A percentile compares a stretch with the other conserved stretches of the same genome.
Conservation (phyloP, 1,140 invertebrate genomes). For the Popillia japonica region DNA sequence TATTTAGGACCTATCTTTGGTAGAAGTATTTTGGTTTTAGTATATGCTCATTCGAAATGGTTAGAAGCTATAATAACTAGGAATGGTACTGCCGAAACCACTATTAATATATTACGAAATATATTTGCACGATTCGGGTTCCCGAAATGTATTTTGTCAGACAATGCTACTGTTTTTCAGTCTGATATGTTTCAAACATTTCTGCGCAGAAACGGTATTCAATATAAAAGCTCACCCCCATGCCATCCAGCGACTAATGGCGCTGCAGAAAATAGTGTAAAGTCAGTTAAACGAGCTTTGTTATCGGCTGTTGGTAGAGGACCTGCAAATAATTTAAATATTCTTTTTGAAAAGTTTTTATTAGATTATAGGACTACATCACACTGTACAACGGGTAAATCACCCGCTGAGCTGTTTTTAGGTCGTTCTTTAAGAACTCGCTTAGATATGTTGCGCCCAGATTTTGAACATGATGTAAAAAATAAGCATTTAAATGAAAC, state of each 20-base stretch:
- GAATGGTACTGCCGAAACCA: conserved; percentile 42
- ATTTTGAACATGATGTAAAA: too few relatives aligned
- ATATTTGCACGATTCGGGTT: too few relatives aligned
- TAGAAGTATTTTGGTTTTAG: conserved; percentile 59
- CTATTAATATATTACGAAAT: too few relatives aligned
- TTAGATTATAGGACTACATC: conserved; percentile 50
- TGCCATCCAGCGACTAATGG: too few relatives aligned
- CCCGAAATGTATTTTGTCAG: too few relatives aligned
- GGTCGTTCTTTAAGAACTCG: conserved; percentile 8
- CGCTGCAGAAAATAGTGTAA: too few relatives aligned
- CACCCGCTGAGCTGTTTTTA: conserved; percentile 24
- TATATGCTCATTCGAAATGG: conserved; percentile 61
- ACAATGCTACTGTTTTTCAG: neutral
- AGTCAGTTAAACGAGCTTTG: too few relatives aligned
- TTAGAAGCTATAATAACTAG: conserved; percentile 46
- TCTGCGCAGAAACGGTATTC: too few relatives aligned
- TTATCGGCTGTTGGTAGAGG: too few relatives aligned
- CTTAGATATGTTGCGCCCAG: neutral
- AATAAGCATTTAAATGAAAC: too few relatives aligned
- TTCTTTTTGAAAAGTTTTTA: conserved; percentile 48
- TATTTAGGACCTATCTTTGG: conserved; percentile 60
- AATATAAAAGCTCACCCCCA: too few relatives aligned
- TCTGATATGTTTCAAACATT: neutral
- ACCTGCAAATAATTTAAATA: too few relatives aligned
- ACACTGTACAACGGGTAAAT: conserved; percentile 48